Base-by-base conservation (phyloP, 2,888 invertebrate genomes). In the Nymphalis urticae region DNA sequence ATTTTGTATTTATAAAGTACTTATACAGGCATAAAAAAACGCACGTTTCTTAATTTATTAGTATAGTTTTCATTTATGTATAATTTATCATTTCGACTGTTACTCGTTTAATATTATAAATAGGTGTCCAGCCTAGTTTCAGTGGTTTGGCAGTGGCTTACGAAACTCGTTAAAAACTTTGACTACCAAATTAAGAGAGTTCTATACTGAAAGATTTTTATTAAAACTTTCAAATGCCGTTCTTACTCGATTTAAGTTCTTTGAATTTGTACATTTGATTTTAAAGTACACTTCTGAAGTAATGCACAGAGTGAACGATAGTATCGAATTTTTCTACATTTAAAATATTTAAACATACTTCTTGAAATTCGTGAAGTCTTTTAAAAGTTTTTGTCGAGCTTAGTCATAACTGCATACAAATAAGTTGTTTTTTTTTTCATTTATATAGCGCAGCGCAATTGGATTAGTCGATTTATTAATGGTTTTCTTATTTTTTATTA, bases 181-280 rank as follows among this genome's bases (percentile, higher is more conserved):
- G 51, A 70, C 64, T 70, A 60, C 27, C 36, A 58, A 68, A 74
- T 70, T 73, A 72, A 73, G 70, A 68, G 71, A 62, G 71, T 70
- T 70, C 62, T 64, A 75, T 59, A 71, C 68, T 58, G 69, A 70
- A 68, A 67, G 70, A 71, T 73, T 72, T 74, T 70, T 73, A 70
- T 69, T 70, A 61, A 70, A 70, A 72, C 66, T 70, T 72, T 64
- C 36, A n/a, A 64, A 62, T 32, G 32, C 32, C 65, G 69, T 27
- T 54, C 66, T 54, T 58, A 70, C 63, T 60, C 13, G 58, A 10
- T 66, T 66, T 53, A 64, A 60, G 47, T 68, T 71, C 27, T 62
- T 67, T 60, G 42, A 63, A 70, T 71, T 69, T 66, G 62, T 56
- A 67, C 50, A 56, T 70, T 72, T 70, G 62, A 70, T 48, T 63